Percentiles rank a stretch among this genome's conserved stretches.
Conservation (phyloP, 2,888 invertebrate genomes). For the Ormyrus labotus region DNA sequence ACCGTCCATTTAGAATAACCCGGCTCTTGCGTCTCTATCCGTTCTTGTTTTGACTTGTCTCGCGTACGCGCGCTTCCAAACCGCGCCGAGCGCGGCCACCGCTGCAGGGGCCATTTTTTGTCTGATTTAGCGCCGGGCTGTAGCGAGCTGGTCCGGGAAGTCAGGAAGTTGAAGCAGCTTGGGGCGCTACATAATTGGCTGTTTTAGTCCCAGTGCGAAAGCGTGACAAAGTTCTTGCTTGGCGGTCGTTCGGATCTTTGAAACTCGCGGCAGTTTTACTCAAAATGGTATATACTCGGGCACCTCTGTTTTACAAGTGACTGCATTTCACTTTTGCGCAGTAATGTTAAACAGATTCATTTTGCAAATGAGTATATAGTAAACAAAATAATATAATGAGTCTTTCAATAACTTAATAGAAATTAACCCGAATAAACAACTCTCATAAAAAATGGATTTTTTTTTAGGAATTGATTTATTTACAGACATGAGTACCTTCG, state of each 20-base stretch:
- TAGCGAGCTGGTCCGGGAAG: background rate
- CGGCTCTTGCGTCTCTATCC: conserved; percentile 15
- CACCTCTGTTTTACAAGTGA: no score
- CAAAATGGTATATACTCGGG: no score
- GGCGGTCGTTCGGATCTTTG: conserved; percentile 29
- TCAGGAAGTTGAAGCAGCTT: conserved; percentile 9
- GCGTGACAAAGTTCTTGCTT: background rate
- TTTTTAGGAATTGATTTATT: no score
- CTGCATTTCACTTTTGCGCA: no score
- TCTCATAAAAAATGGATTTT: no score
- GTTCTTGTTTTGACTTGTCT: conserved; percentile 44
- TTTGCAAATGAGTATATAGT: no score
- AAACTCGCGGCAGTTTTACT: background rate
- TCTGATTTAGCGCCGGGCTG: conserved; percentile 1
- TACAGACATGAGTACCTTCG: no score
- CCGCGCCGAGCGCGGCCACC: background rate
- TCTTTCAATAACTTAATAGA: no score
- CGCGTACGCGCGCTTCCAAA: background rate
- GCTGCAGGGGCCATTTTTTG: conserved; percentile 17
- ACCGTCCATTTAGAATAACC: conserved; percentile 32
- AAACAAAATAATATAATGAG: no score
- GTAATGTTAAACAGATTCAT: no score
- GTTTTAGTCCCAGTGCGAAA: background rate
- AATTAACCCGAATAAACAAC: no score
- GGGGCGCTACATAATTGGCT: conserved; percentile 38